Conservation (phyloP, 2,888 invertebrate species). For the Micropterix aruncella region DNA sequence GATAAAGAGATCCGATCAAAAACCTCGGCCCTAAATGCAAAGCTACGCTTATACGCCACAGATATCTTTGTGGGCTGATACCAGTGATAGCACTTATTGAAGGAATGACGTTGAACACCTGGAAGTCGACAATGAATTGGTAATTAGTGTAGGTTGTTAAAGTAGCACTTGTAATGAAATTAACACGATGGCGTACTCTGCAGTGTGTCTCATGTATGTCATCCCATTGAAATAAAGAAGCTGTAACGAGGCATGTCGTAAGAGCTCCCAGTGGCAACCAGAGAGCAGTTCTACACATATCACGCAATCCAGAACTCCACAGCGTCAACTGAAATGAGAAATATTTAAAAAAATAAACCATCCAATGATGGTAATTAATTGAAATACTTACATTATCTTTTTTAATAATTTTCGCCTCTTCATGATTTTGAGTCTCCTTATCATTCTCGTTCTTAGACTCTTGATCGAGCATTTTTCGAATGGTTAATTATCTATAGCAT, state of each 20-base stretch:
- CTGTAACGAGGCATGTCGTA: constrained; percentile 76
- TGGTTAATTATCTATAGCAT: no score
- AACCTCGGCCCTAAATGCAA: constrained; percentile 84
- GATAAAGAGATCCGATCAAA: constrained; percentile 76
- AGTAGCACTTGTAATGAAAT: no score
- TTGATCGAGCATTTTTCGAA: no score
- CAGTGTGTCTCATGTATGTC: constrained; percentile 93
- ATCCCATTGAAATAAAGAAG: constrained; percentile 82
- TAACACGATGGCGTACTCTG: constrained; percentile 60
- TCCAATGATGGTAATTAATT: no score
- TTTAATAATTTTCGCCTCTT: no score
- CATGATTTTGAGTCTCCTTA: no score
- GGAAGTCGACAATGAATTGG: no score
- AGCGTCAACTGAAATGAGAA: constrained; percentile 42
- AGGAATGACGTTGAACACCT: constrained; percentile 91
- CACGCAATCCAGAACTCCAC: constrained; percentile 63
- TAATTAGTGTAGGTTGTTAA: no score
- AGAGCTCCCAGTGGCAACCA: constrained; percentile 75
- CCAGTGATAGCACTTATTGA: constrained; percentile 94
- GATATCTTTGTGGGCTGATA: constrained; percentile 80
- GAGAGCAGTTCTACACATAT: constrained; percentile 70
- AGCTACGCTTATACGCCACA: constrained; percentile 87
- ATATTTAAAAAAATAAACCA: no score
- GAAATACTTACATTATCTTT: no score
- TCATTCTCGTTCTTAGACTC: no score